Conservation (phyloP, 2,113 vertebrate species). For the Corynorhinus townsendii region DNA sequence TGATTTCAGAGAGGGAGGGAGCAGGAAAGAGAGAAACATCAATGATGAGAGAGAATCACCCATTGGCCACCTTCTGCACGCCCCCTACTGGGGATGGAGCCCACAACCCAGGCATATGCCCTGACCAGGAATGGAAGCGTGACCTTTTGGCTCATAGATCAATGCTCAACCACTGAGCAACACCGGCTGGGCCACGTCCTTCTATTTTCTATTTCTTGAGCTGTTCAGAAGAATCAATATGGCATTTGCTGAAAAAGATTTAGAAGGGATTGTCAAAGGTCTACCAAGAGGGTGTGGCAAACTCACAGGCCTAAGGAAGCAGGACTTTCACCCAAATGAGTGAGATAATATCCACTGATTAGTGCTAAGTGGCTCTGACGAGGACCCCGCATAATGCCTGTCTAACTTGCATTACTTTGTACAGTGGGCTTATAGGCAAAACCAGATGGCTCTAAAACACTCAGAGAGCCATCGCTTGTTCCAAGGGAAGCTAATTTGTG, state of each 20-base stretch:
- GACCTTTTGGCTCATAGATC: no score
- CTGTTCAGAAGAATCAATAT: conserved; percentile 30
- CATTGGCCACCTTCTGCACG: no score
- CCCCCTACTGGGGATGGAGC: no score
- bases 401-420: background rate
- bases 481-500: background rate
- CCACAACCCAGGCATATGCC: no score
- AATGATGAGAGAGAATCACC: no score
- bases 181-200: background rate
- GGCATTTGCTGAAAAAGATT: background rate
- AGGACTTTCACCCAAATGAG: background rate
- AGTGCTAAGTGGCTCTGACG: background rate
- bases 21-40: no score
- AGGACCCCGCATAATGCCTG: background rate
- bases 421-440: background rate
- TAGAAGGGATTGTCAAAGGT: background rate
- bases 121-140: no score
- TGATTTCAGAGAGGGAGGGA: no score
- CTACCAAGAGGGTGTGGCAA: background rate
- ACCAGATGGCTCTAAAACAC: background rate
- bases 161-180: no score
- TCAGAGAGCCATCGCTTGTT: background rate
- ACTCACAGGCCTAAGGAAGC: background rate
- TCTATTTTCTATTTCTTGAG: background rate
- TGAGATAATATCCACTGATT: no score